Evolutionary conservation across 2,888 invertebrate species (phyloP).

Genomic region (Lepeophtheirus nordmannii): DNA sequence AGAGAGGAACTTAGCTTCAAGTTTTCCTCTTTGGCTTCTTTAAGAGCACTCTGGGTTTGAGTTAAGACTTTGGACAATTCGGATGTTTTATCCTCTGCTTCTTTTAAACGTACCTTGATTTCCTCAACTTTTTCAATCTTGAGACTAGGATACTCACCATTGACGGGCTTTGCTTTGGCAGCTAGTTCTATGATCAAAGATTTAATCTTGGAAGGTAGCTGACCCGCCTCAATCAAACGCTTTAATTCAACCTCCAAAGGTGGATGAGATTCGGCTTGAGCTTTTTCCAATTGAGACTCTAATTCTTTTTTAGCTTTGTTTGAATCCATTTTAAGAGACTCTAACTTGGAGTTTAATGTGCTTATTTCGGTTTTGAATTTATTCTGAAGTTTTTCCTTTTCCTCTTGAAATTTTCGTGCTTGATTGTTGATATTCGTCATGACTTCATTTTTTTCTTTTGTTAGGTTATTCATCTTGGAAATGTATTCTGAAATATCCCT

Average conservation of each 20-base stretch:
- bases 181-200: background rate
- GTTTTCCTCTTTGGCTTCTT: background rate
- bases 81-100: background rate
- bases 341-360: background rate
- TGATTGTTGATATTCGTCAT: constrained; percentile 11
- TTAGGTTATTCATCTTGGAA: background rate
- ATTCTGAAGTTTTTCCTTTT: background rate
- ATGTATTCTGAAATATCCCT: background rate
- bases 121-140: background rate
- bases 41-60: background rate
- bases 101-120: background rate
- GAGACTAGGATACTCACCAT: background rate
- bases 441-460: background rate
- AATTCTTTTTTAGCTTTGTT: background rate
- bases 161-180: background rate
- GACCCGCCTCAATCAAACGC: background rate
- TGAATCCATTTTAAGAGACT: background rate
- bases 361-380: background rate
- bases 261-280: background rate
- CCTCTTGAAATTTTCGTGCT: constrained; percentile 3
- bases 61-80: background rate
- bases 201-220: background rate
- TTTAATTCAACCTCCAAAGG: background rate
- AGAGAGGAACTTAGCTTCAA: background rate
- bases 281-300: background rate